These are phyloP conservation scores for Telenomus remus DNA, from an alignment of 1,140 invertebrate species.

Conservation along the genomic window DNA sequence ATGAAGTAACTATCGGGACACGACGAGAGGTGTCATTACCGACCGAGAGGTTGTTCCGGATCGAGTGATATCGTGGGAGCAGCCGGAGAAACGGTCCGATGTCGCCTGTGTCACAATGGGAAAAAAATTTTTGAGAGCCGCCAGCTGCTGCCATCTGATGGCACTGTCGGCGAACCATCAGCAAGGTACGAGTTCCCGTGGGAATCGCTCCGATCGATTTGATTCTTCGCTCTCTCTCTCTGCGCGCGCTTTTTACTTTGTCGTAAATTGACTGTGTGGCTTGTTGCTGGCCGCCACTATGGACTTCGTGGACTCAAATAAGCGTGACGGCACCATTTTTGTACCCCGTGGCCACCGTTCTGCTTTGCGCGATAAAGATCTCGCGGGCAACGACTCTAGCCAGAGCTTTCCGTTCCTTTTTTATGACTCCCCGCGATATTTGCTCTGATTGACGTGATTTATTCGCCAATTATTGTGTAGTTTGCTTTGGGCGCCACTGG, in stretches of 20 bases:
- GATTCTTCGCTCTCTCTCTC: conserved; percentile 14
- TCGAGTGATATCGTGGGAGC: conserved; percentile 58
- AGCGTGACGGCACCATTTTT: conserved; percentile 55
- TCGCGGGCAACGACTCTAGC: conserved; percentile 48
- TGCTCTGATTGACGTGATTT: conserved; percentile 38
- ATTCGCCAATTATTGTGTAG: conserved; percentile 7
- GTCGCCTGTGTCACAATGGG: conserved; percentile 61
- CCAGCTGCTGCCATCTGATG: conserved; percentile 67
- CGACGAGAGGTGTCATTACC: conserved; percentile 58
- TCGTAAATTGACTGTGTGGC: conserved; percentile 43
- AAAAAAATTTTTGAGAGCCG: conserved; percentile 52
- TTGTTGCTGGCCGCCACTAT: conserved; percentile 30
- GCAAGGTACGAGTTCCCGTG: conserved; percentile 54
- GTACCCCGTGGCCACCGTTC: conserved; percentile 53
- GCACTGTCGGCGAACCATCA: conserved; percentile 37
- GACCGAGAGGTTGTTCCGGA: conserved; percentile 57
- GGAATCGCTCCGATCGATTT: conserved; percentile 53
- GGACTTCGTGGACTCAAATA: conserved; percentile 51
- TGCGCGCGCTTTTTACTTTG: conserved; percentile 30
- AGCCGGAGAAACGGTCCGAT: conserved; percentile 45
- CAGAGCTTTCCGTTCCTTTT: conserved; percentile 8
- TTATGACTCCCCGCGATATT: conserved; percentile 20
- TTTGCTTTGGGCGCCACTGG: background rate
- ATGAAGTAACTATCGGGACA: conserved; percentile 30
- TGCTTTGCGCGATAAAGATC: conserved; percentile 54